These are phyloP conservation scores for Drosophila acutilabella DNA, from an alignment of 2,888 invertebrate genomes.

Conservation along the genomic window DNA sequence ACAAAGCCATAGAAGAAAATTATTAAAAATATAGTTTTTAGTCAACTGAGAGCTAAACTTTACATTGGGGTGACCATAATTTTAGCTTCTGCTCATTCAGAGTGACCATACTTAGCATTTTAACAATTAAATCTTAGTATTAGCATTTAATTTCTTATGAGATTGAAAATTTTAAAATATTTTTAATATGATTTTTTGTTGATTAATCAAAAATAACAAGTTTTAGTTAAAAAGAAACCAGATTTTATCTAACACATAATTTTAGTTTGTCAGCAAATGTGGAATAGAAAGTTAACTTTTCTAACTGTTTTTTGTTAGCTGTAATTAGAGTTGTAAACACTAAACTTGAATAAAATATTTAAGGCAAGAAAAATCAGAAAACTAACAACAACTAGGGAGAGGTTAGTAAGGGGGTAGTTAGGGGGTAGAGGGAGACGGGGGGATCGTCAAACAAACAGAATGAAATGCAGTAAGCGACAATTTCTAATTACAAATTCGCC, in stretches of 20 bases:
- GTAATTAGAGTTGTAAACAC: conserved; percentile 36
- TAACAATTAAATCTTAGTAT: too few relatives aligned
- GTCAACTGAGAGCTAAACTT: too few relatives aligned
- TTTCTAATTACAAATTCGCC: conserved; percentile 84
- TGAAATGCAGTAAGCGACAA: conserved; percentile 78
- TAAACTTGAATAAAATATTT: conserved; percentile 56
- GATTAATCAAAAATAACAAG: too few relatives aligned
- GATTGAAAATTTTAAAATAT: too few relatives aligned
- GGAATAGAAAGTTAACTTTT: not conserved
- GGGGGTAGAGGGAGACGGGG: not conserved
- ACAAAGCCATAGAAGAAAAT: too few relatives aligned
- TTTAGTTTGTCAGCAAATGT: not conserved
- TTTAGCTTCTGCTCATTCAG: not conserved
- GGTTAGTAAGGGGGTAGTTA: too few relatives aligned
- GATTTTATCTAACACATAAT: too few relatives aligned
- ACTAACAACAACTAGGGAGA: conserved; percentile 19
- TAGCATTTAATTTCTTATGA: too few relatives aligned
- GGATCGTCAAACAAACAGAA: conserved; percentile 66
- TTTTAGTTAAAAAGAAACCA: not conserved
- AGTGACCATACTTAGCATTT: not conserved
- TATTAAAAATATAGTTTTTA: too few relatives aligned
- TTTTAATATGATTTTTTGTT: too few relatives aligned
- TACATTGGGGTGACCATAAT: not conserved
- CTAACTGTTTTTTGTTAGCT: conserved; percentile 1
- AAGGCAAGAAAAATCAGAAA: conserved; percentile 47